Evolutionary conservation across 2,888 invertebrate species (phyloP), one percentile per base, ranked within the genome.

Genomic region (Ophion slaviceki): DNA sequence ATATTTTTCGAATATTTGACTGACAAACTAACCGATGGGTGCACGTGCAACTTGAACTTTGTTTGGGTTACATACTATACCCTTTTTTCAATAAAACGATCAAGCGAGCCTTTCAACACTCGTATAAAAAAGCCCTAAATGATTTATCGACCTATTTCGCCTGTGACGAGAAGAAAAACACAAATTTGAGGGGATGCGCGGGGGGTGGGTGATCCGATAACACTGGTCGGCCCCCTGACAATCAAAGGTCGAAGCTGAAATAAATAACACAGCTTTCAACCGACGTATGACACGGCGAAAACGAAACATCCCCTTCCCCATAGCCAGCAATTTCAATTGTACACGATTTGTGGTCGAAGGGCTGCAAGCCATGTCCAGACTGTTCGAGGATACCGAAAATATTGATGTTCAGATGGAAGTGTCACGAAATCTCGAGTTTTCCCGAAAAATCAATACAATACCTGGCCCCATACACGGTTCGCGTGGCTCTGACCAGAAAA

Each of bases 351-450:
- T 64, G 64, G 32, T 64, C n/a, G 64, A 64, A 32, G 64, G 32
- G 64, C 14, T 24, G 67, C 32, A 71, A 61, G 20, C 66, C 53
- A 61, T 10, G 36, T 59, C 57, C 71, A 17, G 47, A 7, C 47
- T 78, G 53, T 20, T 32, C 36, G 53, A 74, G 57, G 24, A 17
- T 32, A 70, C 45, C 53, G 17, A 6, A 66, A 32, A 70, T 80
- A 82, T 82, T 20, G 36, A 17, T 61, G 66, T 36, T 70, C 28
- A 57, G 28, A 66, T 59, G 28, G 47, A 64, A 74, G 36, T 64
- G 47, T 32, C 53, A 82, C 66, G 57, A 68, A 78, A 59, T 57
- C 66, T 57, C 75, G 47, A 61, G 36, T 80, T 45, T 47, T 14
- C 5, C 36, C 32, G 14, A 20, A 66, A 67, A 67, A 67, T 57